Percentiles rank a stretch among this genome's conserved stretches.
Evolutionary conservation across 2,888 invertebrate genomes (phyloP).

Genomic region (Xylota segnis): DNA sequence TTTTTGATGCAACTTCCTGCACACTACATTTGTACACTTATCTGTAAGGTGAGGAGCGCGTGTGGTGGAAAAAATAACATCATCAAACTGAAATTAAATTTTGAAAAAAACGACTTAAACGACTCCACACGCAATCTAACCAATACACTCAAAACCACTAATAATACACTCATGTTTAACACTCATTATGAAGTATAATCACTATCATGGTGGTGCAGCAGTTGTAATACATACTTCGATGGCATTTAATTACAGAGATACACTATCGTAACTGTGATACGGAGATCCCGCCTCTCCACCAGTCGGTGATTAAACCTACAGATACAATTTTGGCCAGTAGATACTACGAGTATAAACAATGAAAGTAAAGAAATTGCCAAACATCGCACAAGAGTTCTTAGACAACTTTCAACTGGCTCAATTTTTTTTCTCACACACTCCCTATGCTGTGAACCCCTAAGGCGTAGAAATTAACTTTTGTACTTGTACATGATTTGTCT

Average conservation of each 20-base stretch:
- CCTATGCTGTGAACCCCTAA: background rate
- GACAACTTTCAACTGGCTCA: background rate
- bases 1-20: constrained; percentile 50
- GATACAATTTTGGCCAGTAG: background rate
- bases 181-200: constrained; percentile 23
- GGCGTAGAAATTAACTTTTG: constrained; percentile 16
- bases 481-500: background rate
- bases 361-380: background rate
- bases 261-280: background rate
- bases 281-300: background rate
- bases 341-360: background rate
- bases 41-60: background rate
- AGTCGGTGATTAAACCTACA: constrained; percentile 6
- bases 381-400: too few relatives aligned
- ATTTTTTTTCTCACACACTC: background rate
- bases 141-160: background rate
- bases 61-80: background rate
- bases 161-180: constrained; percentile 26
- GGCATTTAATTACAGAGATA: background rate
- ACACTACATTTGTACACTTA: background rate
- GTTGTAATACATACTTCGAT: background rate
- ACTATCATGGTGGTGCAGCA: background rate
- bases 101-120: background rate
- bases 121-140: constrained; percentile 30
- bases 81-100: background rate